Conservation (phyloP, 2,113 vertebrate species). For the Tricholaema leucomelas region DNA sequence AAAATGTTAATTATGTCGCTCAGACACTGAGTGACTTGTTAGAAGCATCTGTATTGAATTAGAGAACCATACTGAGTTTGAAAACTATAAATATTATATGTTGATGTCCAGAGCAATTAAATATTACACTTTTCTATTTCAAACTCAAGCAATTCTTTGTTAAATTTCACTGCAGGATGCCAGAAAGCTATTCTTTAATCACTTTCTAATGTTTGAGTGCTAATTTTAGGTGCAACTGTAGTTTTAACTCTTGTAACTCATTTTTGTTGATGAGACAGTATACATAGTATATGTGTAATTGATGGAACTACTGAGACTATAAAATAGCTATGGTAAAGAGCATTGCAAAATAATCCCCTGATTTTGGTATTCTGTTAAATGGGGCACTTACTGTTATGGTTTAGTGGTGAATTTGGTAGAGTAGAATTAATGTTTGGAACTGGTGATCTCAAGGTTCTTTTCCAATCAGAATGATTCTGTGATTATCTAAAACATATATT, state of each 20-base stretch:
- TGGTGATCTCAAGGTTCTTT: too few relatives aligned
- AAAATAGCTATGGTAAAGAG: not conserved
- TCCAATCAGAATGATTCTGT: too few relatives aligned
- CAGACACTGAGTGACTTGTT: conserved; percentile 11
- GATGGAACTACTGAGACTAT: not conserved
- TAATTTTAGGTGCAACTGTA: not conserved
- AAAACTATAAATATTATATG: conserved; percentile 1
- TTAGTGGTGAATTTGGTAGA: too few relatives aligned
- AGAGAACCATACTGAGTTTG: not conserved
- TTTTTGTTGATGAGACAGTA: not conserved
- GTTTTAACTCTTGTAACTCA: not conserved
- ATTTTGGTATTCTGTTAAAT: not conserved
- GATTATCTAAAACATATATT: too few relatives aligned
- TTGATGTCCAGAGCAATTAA: not conserved
- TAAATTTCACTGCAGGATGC: not conserved
- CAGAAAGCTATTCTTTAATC: not conserved
- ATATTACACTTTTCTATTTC: not conserved
- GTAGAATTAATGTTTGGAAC: too few relatives aligned
- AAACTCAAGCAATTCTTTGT: not conserved
- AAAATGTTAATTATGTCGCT: conserved; percentile 36
- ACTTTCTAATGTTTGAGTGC: not conserved
- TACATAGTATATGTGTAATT: not conserved
- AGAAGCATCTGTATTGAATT: conserved; percentile 25
- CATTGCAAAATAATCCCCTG: not conserved
- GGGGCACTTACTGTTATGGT: too few relatives aligned